These are phyloP conservation scores for Rhagonycha fulva DNA, from an alignment of 2,888 invertebrate genomes.

Conservation along the genomic window DNA sequence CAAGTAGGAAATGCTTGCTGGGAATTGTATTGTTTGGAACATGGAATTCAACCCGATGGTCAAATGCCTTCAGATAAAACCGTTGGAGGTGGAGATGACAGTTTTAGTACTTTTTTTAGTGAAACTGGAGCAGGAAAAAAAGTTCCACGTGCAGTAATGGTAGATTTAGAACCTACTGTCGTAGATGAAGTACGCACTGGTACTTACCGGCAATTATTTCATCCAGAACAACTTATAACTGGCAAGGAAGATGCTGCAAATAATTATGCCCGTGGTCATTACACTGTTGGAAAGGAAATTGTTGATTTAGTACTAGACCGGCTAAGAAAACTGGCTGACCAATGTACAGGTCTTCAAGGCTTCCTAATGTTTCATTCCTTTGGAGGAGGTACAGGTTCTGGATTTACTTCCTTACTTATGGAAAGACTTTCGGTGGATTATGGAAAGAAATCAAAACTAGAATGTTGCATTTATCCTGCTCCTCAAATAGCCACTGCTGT, in stretches of 20 bases:
- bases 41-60: constrained; percentile 31
- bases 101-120: constrained; percentile 45
- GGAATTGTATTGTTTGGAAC: constrained; percentile 52
- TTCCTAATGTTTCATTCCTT: constrained; percentile 95
- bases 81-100: constrained; percentile 51
- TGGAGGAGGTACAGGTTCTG: constrained; percentile 88
- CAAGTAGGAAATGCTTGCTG: constrained; percentile 53
- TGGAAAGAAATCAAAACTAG: constrained; percentile 55
- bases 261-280: constrained; percentile 83
- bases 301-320: constrained; percentile 69
- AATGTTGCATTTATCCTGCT: constrained; percentile 85
- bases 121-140: constrained; percentile 59
- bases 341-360: constrained; percentile 76
- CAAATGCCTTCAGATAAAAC: constrained; percentile 57
- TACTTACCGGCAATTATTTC: constrained; percentile 82
- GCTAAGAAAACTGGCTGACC: constrained; percentile 72
- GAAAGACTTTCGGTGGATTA: constrained; percentile 90
- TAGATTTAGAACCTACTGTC: constrained; percentile 72
- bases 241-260: constrained; percentile 87
- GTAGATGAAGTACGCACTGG: constrained; percentile 63
- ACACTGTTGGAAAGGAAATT: constrained; percentile 77
- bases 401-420: constrained; percentile 91
- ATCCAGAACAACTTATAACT: constrained; percentile 89
- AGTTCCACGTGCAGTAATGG: constrained; percentile 67
- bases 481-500: constrained; percentile 67